Evolutionary conservation across 2,888 invertebrate genomes (phyloP).

Genomic region (Mylabris sibirica): DNA sequence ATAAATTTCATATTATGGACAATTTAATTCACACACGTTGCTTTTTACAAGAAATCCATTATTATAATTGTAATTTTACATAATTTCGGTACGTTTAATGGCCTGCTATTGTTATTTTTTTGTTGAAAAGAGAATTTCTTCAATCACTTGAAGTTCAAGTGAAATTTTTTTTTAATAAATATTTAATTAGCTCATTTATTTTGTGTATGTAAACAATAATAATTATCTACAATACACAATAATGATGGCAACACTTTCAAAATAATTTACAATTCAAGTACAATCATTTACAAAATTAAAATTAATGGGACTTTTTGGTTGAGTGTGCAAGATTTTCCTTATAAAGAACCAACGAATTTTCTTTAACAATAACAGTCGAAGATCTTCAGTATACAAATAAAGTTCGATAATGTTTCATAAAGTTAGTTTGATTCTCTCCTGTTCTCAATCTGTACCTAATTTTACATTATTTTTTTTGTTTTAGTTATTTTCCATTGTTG

Average conservation of each 20-base stretch:
- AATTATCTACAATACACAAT: neutral
- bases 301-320: neutral
- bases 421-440: neutral
- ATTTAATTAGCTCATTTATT: neutral
- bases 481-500: neutral
- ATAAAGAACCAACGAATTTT: neutral
- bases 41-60: neutral
- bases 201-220: neutral
- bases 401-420: neutral
- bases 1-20: neutral
- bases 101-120: too few species aligned
- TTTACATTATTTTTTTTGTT: neutral
- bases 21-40: too few species aligned
- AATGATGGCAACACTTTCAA: neutral
- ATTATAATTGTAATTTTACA: neutral
- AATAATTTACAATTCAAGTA: neutral
- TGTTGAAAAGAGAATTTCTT: neutral
- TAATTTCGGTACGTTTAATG: neutral
- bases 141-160: neutral
- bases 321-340: constrained; percentile 1
- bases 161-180: neutral
- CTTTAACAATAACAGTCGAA: neutral
- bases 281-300: neutral
- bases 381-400: neutral
- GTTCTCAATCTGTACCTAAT: neutral